These are phyloP conservation scores for Boloria euphrosyne DNA, from an alignment of 2,888 invertebrate species.

Conservation along the genomic window DNA sequence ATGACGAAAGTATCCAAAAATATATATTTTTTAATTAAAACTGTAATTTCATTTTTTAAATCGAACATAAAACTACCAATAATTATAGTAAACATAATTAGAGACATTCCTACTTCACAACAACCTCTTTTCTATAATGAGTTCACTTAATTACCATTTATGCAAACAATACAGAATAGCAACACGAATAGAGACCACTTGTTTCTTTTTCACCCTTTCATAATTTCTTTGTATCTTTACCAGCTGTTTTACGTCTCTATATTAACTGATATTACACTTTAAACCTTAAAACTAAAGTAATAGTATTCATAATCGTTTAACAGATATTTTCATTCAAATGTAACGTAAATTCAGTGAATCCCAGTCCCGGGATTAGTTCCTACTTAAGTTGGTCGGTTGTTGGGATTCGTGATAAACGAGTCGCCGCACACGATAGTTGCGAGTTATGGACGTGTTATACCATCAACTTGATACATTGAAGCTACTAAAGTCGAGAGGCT, in stretches of 20 bases:
- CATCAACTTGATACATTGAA: conserved; percentile 13
- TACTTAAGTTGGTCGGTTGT: conserved; percentile 41
- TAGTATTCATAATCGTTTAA: conserved; percentile 2
- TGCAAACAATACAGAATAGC: conserved; percentile 5
- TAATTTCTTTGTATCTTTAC: conserved; percentile 20
- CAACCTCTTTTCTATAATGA: neutral
- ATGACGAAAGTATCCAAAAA: too few species aligned
- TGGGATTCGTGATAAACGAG: conserved; percentile 37
- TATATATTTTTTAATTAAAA: too few species aligned
- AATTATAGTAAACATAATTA: neutral
- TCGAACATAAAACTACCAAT: neutral
- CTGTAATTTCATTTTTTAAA: too few species aligned
- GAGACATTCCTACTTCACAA: neutral
- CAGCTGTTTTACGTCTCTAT: conserved; percentile 14
- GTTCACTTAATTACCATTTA: conserved; percentile 18
- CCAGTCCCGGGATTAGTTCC: conserved; percentile 38
- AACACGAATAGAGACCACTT: conserved; percentile 13
- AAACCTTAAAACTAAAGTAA: neutral
- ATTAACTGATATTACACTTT: neutral
- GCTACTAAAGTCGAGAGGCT: conserved; percentile 1
- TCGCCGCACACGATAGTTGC: conserved; percentile 27
- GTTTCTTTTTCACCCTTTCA: conserved; percentile 24
- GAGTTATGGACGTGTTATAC: conserved; percentile 8
- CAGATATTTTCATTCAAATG: conserved; percentile 23
- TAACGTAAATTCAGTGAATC: conserved; percentile 31